Evolutionary conservation across 1,140 invertebrate species (phyloP), one percentile per base, ranked within the genome.

Genomic region (Trigoniulus corallinus): DNA sequence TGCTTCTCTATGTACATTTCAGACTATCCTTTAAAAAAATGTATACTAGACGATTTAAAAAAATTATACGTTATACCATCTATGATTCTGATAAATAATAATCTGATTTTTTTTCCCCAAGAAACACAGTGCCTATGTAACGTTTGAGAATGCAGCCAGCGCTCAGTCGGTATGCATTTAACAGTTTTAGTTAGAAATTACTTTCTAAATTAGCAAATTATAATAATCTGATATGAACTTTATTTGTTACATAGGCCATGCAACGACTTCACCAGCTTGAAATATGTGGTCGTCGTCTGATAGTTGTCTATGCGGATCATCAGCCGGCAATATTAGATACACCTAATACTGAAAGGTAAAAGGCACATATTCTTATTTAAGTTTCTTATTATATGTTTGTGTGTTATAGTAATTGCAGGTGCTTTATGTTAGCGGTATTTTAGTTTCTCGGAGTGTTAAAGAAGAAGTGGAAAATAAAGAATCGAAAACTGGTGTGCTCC

Each of bases 241-340:
- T 45, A n/a, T n/a, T n/a, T n/a, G n/a, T n/a, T n/a, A n/a, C n/a
- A n/a, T 65, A 69, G 57, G 77, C 74, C 42, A 57, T 81, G 47
- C 60, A 70, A 27, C 66, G 73, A 51, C 62, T 82, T 2, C 79
- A 82, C 65, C 80, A 82, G 61, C 61, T 78, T 25, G 70, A 74
- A 53, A 57, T 82, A 13, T 64, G 75, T 39, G 78, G 74, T 20
- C 67, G 64, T 37, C 63, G 66, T 52, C 60, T 83, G 2, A 71
- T 72, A 22, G 75, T 78, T 18, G 78, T 81, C 63, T 81, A 73
- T 70, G 76, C 77, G 2, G 62, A 61, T 46, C 7, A 43, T 47
- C 47, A 18, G 53, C 13, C 55, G 59, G 12, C 41, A 51, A 24
- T 54, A 58, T 41, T 24, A 58, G 51, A 54, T 58, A 29, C 59